Evolutionary conservation across 2,113 vertebrate species (phyloP).

Genomic region (Labeo catla): DNA sequence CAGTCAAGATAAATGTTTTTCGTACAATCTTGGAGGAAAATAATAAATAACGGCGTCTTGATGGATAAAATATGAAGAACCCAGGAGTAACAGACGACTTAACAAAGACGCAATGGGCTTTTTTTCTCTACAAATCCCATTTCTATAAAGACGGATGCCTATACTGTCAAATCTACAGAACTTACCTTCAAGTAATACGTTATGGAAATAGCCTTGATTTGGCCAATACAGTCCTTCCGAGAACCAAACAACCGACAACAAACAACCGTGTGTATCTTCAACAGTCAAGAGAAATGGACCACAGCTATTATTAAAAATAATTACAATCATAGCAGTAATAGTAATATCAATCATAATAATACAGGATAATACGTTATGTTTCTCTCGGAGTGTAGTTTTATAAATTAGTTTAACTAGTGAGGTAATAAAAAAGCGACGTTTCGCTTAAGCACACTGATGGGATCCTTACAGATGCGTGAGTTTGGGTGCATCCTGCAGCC

Average conservation of each 20-base stretch:
- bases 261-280: slow-evolving; percentile 71
- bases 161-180: slow-evolving; percentile 83
- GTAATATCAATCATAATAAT: slow-evolving; percentile 81
- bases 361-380: slow-evolving; percentile 83
- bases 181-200: slow-evolving; percentile 95
- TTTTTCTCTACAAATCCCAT: slow-evolving; percentile 74
- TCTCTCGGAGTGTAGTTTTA: slow-evolving; percentile 82
- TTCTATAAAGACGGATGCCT: slow-evolving; percentile 82
- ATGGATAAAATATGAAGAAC: slow-evolving; percentile 72
- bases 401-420: slow-evolving; percentile 85
- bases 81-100: slow-evolving; percentile 64
- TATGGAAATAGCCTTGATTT: slow-evolving; percentile 77
- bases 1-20: slow-evolving; percentile 84
- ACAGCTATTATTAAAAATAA: slow-evolving; percentile 78
- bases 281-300: slow-evolving; percentile 74
- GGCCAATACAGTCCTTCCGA: slow-evolving; percentile 87
- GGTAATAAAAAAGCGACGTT: slow-evolving; percentile 89
- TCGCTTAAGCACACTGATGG: slow-evolving; percentile 73
- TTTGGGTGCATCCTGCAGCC: slow-evolving; percentile 99
- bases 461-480: slow-evolving; percentile 97
- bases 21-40: slow-evolving; percentile 78
- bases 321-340: slow-evolving; percentile 82
- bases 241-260: slow-evolving; percentile 78
- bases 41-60: slow-evolving; percentile 88
- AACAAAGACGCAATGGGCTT: slow-evolving; percentile 48